Base-by-base conservation (phyloP, 1,140 invertebrate genomes). In the Solenopsis invicta region DNA sequence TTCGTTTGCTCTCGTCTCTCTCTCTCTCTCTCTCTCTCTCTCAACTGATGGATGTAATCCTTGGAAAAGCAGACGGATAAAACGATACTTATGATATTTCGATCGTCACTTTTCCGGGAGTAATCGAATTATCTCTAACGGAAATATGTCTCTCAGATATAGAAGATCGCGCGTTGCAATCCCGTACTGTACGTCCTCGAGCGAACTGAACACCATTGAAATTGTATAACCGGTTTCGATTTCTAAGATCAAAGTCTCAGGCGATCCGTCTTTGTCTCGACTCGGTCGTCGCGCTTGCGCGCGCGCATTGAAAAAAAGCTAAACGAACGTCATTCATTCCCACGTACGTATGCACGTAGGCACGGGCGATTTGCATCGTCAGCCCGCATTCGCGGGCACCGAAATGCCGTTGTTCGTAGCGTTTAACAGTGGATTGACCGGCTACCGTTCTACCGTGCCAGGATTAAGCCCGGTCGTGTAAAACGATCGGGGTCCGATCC, bases 361-460 rank as follows among this genome's bases (percentile, higher is more conserved):
- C 41, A 56, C 16, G 48, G 16, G 18, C 48, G 45, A 75, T 75
- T 62, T 75, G 29, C 45, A 50, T 41, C 69, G 45, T 18, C 29
- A 10, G 24, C 59, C 37, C 77, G 62, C 77, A 21, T 52, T 34
- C 62, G 61, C 80, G 12, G 18, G 29, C 64, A 61, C 54, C 45
- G 67, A 84, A 84, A 84, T 75, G 69, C 56, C 80, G 59, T 84
- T 84, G 80, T 88, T 82, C 64, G 41, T 64, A 52, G 54, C 84
- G 71, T 89, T 86, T 77, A 84, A 80, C 69, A 88, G 59, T 62
- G 50, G 82, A 86, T 81, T 71, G 87, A 81, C 82, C 82, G 67
- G 67, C 69, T 69, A 86, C 67, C 52, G 67, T 37, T 59, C 24
- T n/a, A 69, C 71, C 78, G 45, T 48, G 21, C 48, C 78, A 41